Evolutionary conservation across 2,113 vertebrate genomes (phyloP), one percentile per base, ranked within the genome.

Genomic region (Peromyscus leucopus): DNA sequence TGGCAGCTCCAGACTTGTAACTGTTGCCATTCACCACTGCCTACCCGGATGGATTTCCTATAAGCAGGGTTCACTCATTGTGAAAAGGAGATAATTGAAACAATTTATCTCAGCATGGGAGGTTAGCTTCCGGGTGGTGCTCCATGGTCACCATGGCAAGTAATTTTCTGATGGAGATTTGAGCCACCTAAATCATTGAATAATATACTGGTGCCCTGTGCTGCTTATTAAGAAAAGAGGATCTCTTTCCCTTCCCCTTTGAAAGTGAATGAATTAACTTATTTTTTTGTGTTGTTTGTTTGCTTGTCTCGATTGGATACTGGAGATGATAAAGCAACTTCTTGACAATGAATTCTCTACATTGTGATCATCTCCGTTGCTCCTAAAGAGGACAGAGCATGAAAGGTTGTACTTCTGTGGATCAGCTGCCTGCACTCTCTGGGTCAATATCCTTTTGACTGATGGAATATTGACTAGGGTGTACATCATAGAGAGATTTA

Each of bases 11-110:
- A 74, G 88, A 88, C 83, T 93, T 97, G 78, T 96, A 96, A 86
- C 85, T 98, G 95, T 86, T 55, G 11, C 95, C 82, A 96, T 98
- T 98, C 97, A 90, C 98, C 82, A 98, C 90, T 98, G 97, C 98
- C 97, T 98, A 1, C 95, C 72, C 79, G 79, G 98, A 98, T 98
- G 98, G 98, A 98, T 99, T 99, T 98, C 98, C 98, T 98, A 98
- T 98, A 98, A 98, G 80, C 95, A 97, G 96, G 65, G 95, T 98
- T 98, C 98, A 98, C 98, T 98, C 98, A 97, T 97, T 98, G 98
- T 96, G 97, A 97, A 98, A 98, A 98, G 98, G 96, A 98, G 97
- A 97, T 98, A 98, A 98, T 98, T 98, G 97, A 98, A 98, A 98
- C 98, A 96, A 98, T 98, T 97, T 98, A 63, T 98, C 98, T 97